Evolutionary conservation across 1,140 invertebrate genomes (phyloP), one percentile per base, ranked within the genome.

Genomic region (Watersipora subatra): DNA sequence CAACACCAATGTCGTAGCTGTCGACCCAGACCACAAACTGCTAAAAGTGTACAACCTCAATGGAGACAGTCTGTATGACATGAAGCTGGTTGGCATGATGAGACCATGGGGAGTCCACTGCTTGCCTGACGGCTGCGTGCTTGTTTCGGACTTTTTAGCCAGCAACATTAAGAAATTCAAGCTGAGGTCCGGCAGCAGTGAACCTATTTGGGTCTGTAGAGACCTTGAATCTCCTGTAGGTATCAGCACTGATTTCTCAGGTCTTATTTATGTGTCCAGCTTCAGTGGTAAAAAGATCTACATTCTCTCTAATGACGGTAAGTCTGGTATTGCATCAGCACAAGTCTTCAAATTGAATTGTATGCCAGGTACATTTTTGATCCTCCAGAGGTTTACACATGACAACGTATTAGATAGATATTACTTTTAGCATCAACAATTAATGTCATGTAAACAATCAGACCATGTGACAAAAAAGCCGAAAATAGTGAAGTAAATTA

Each of bases 51-150:
- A 46, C 34, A n/a, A n/a, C 7, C 7, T n/a, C 7, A 46, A 46
- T 46, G 34, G 34, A n/a, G 34, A 46, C 34, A 46, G 34, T 57
- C 27, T 70, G 26, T 59, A 63, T 24, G 25, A 61, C 28, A 30
- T 58, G 28, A 57, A 28, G 55, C n/a, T 65, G 55, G 57, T 56
- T 22, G 46, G 29, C 15, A 24, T 22, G 46, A 64, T n/a, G n/a
- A 28, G 24, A 24, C 26, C n/a, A 56, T 25, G 19, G 34, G 46
- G 29, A 55, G 46, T 27, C 17, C 25, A 46, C n/a, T 34, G 26
- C 28, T 27, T 64, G 7, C 34, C 20, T 55, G 63, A 55, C 3
- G 30, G 46, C 24, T 17, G 26, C 28, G 29, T 17, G 15, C 29
- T 28, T 63, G 3, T 63, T n/a, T 46, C 34, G n/a, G 34, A 46